Base-by-base conservation (phyloP, 2,888 invertebrate genomes). In the Noctua comes region DNA sequence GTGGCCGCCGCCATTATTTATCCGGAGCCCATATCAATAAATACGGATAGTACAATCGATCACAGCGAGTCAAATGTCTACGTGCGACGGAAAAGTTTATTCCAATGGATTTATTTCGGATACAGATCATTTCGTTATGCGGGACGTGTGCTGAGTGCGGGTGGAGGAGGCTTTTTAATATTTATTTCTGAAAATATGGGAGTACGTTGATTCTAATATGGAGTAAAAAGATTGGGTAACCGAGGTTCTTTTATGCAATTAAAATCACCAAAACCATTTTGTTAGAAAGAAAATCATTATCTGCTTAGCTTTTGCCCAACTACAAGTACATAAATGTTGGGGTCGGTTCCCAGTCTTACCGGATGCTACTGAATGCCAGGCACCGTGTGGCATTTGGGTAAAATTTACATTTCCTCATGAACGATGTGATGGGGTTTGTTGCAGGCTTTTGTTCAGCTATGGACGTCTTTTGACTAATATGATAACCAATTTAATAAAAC, bases 51-150 rank as follows among this genome's bases (percentile, higher is more conserved):
- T 73, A 86, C 86, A 84, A 89, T 89, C 86, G 81, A 88, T 89
- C 90, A 88, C 83, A 68, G 68, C 51, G 76, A 90, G 88, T 85
- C 88, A 88, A 82, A 88, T 79, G 81, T 88, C 83, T 86, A 77
- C 80, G 85, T 79, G 86, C 62, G 80, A 76, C 73, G 73, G 84
- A 85, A 79, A 86, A 85, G 80, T 89, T 88, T 86, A 89, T 88
- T 83, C 82, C 83, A 81, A 83, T 89, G 82, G 81, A 88, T 88
- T 89, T 90, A 89, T 90, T 89, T 89, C 81, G 73, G 70, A 73
- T 82, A 80, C 82, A 74, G 82, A 81, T 88, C 81, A 89, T 86
- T 89, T 85, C 73, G 82, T 84, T 88, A 85, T 88, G 76, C 73
- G 74, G 66, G 51, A 79, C 79, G 64, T 80, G 72, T 73, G 68